Percentiles rank a stretch among this genome's conserved stretches.
Conservation (phyloP, 92 coral and sea anemone species). For the Palythoa caribaeorum region DNA sequence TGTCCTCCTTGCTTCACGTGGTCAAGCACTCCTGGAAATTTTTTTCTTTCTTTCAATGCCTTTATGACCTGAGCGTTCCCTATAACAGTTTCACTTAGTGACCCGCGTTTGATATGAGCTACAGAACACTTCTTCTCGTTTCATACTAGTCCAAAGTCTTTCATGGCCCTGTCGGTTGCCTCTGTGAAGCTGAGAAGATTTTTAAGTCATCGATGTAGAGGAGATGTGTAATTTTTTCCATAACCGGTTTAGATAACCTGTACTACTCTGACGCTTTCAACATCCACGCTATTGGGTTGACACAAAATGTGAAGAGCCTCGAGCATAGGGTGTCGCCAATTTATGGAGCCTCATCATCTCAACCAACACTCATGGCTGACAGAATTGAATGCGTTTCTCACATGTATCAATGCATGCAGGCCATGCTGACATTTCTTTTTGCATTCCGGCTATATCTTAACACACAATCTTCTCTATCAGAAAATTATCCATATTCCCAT, state of each 20-base stretch:
- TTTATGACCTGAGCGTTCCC: neutral
- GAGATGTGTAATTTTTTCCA: too few species aligned
- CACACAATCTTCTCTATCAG: neutral
- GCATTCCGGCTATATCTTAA: neutral
- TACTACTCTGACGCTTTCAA: too few species aligned
- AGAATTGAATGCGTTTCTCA: neutral
- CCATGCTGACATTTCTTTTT: neutral
- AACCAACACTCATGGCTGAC: neutral
- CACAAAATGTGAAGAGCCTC: too few species aligned
- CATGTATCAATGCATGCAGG: neutral
- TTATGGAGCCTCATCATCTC: neutral
- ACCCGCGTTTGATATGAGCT: neutral
- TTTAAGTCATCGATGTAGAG: neutral
- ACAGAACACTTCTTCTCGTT: neutral
- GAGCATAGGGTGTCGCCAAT: too few species aligned
- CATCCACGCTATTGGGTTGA: too few species aligned
- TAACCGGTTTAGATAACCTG: too few species aligned
- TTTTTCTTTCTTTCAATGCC: neutral
- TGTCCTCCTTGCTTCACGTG: neutral
- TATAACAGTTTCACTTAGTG: neutral
- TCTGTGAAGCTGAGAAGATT: neutral
- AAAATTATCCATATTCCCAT: slow-evolving; percentile 32
- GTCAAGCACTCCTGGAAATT: neutral
- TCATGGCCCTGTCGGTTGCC: neutral
- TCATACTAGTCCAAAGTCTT: neutral